These are phyloP conservation scores for Nothoprocta pentlandii DNA, from an alignment of 2,113 vertebrate species.

Conservation along the genomic window DNA sequence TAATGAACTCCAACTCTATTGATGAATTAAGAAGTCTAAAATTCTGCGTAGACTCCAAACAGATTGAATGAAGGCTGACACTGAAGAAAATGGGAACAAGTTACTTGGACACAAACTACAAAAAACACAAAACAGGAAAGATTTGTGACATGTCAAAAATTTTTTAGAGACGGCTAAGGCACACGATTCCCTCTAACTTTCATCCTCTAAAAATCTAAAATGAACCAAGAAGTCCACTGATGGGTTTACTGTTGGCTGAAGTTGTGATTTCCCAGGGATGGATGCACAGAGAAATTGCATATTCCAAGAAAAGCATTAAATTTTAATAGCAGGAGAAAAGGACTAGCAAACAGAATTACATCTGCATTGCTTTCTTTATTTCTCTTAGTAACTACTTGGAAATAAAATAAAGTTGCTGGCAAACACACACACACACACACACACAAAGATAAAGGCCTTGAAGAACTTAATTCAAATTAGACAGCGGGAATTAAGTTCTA, in stretches of 20 bases:
- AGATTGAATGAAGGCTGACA: not conserved
- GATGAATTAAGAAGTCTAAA: not conserved
- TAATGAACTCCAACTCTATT: not conserved
- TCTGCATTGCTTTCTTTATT: not conserved
- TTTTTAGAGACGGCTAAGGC: not conserved
- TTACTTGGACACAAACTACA: not conserved
- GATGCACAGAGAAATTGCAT: not conserved
- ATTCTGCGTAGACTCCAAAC: not conserved
- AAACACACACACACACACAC: not conserved
- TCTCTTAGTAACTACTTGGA: not conserved
- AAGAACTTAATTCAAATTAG: not conserved
- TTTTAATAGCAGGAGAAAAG: not conserved
- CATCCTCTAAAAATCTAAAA: slow-evolving; percentile 10
- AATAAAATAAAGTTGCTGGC: not conserved
- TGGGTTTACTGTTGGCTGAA: not conserved
- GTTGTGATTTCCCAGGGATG: not conserved
- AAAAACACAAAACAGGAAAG: not conserved
- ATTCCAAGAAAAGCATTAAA: not conserved
- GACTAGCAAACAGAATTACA: not conserved
- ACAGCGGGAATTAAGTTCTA: not conserved
- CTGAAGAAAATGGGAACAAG: not conserved
- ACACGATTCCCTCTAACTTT: not conserved
- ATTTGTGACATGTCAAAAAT: not conserved
- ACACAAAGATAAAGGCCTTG: not conserved
- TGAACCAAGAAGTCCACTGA: not conserved